Conservation (phyloP, 1,140 invertebrate genomes). For the Cyclargus thomasi region DNA sequence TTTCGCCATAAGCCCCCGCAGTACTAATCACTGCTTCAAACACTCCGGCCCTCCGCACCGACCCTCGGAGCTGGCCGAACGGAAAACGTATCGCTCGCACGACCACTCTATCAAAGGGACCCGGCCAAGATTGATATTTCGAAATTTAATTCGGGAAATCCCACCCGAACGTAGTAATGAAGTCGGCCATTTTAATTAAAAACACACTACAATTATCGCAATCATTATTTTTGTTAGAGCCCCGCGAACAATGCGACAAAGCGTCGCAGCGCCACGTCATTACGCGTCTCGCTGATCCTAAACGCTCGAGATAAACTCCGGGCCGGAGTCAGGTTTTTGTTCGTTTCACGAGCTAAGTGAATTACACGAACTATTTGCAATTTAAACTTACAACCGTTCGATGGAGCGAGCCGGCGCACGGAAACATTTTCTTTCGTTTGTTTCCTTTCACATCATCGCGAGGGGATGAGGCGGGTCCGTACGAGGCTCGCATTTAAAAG, state of each 20-base stretch:
- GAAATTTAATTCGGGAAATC: constrained; percentile 32
- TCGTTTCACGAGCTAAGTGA: constrained; percentile 45
- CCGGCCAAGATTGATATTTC: constrained; percentile 40
- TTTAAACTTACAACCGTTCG: constrained; percentile 68
- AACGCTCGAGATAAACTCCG: constrained; percentile 42
- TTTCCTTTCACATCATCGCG: constrained; percentile 71
- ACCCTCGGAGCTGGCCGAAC: constrained; percentile 47
- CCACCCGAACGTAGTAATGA: not conserved
- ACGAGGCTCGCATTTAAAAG: constrained; percentile 71
- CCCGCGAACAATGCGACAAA: constrained; percentile 19
- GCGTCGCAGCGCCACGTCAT: constrained; percentile 21
- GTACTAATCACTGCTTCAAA: constrained; percentile 66
- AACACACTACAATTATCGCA: constrained; percentile 3
- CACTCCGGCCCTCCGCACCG: constrained; percentile 46
- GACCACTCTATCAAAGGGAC: constrained; percentile 45
- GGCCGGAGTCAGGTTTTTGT: constrained; percentile 24
- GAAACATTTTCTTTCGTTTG: constrained; percentile 73
- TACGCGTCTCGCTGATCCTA: constrained; percentile 38
- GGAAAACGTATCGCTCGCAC: constrained; percentile 62
- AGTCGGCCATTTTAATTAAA: constrained; percentile 8
- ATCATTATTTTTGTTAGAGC: constrained; percentile 11
- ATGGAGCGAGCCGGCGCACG: constrained; percentile 57
- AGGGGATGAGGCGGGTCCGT: constrained; percentile 63
- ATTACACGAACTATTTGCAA: constrained; percentile 73
- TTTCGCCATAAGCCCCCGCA: constrained; percentile 61